Conservation (phyloP, 2,113 vertebrate genomes). For the Panthera leo region DNA sequence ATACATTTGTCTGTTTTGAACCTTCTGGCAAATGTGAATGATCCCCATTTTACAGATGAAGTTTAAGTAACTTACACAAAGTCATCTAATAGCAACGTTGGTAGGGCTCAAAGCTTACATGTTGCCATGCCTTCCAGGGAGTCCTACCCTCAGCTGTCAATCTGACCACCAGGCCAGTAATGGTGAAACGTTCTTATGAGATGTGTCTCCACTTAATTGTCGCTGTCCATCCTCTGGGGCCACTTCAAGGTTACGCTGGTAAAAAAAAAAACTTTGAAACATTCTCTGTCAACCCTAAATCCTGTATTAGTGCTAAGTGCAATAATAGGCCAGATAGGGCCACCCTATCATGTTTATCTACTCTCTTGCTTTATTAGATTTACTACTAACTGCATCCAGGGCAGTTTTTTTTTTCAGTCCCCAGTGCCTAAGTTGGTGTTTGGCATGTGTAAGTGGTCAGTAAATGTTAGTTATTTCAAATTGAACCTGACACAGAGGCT, state of each 20-base stretch:
- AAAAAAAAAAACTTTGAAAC: not conserved
- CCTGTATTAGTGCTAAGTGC: not conserved
- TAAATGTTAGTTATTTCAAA: not conserved
- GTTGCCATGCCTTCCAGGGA: not conserved
- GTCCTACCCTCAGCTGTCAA: not conserved
- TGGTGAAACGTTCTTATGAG: not conserved
- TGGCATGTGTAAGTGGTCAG: not conserved
- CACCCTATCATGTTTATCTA: not conserved
- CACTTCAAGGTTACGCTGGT: not conserved
- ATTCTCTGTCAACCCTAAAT: not conserved
- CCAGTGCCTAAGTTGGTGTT: not conserved
- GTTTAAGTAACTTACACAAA: not conserved
- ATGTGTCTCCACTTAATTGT: not conserved
- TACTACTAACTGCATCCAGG: not conserved
- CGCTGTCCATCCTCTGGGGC: not conserved
- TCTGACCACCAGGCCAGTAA: not conserved
- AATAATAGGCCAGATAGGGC: not conserved
- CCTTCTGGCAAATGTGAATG: not conserved
- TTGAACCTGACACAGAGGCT: not conserved
- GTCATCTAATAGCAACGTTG: not conserved
- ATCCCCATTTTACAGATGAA: not conserved
- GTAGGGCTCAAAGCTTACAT: not conserved
- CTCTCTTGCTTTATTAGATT: not conserved
- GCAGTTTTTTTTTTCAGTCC: not conserved
- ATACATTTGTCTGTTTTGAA: not conserved